These are phyloP conservation scores for Tauraco hartlaubi DNA, from an alignment of 2,797 vertebrate genomes.

Conservation along the genomic window DNA sequence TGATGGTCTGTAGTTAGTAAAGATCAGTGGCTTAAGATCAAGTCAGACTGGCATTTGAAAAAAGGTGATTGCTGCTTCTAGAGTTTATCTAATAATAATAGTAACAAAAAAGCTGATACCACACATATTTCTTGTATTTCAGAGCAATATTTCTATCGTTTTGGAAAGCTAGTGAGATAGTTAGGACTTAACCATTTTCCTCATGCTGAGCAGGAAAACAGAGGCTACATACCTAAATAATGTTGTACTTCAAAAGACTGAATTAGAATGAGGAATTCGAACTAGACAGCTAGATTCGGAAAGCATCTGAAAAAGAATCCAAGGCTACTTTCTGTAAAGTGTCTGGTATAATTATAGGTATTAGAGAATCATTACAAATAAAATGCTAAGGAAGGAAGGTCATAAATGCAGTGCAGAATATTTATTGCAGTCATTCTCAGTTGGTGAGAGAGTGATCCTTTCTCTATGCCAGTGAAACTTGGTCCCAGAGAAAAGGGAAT, in stretches of 20 bases:
- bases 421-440: background rate
- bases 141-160: background rate
- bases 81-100: background rate
- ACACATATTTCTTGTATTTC: background rate
- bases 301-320: conserved; percentile 1
- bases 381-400: background rate
- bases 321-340: background rate
- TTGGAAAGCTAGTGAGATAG: background rate
- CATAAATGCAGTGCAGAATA: background rate
- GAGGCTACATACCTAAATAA: background rate
- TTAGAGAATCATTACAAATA: background rate
- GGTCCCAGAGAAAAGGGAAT: background rate
- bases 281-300: background rate
- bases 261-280: background rate
- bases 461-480: background rate
- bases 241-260: background rate
- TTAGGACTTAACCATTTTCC: background rate
- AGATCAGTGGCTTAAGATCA: background rate
- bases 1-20: background rate
- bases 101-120: background rate
- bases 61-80: background rate
- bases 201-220: background rate
- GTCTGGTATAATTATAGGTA: background rate
- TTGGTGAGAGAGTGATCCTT: background rate
- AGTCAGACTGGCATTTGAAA: background rate